Conservation (phyloP, 2,797 vertebrate species). For the Macroramphosus scolopax region DNA sequence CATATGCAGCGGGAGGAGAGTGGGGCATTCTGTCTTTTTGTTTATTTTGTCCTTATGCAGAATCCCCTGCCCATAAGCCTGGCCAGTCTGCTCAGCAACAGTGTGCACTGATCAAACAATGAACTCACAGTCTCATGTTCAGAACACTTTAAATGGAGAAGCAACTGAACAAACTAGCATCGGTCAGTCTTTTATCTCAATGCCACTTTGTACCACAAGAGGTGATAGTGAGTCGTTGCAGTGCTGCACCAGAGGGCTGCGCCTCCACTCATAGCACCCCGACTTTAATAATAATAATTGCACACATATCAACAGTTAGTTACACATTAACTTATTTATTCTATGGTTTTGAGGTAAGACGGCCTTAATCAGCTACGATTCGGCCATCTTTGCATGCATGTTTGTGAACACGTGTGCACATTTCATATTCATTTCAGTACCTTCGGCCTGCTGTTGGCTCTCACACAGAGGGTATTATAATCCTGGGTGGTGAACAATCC, state of each 20-base stretch:
- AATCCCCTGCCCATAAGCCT: background rate
- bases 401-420: slow-evolving; percentile 27
- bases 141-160: no score
- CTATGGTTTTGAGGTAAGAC: slow-evolving; percentile 9
- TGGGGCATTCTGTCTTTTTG: background rate
- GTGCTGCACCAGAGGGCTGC: no score
- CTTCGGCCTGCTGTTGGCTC: slow-evolving; percentile 25
- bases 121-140: no score
- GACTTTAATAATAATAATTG: no score
- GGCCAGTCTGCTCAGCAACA: no score
- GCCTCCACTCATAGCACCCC: no score
- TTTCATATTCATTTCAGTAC: slow-evolving; percentile 32
- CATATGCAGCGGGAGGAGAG: slow-evolving; percentile 9
- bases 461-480: slow-evolving; percentile 29
- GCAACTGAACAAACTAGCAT: no score
- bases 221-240: no score
- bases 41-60: background rate
- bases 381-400: slow-evolving; percentile 10
- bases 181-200: no score
- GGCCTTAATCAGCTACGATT: no score
- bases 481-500: slow-evolving; percentile 39
- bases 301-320: slow-evolving; percentile 29
- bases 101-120: no score
- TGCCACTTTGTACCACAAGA: no score
- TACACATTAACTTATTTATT: slow-evolving; percentile 9